These are phyloP conservation scores for Scopus umbretta DNA, from an alignment of 2,113 vertebrate genomes.

Conservation along the genomic window DNA sequence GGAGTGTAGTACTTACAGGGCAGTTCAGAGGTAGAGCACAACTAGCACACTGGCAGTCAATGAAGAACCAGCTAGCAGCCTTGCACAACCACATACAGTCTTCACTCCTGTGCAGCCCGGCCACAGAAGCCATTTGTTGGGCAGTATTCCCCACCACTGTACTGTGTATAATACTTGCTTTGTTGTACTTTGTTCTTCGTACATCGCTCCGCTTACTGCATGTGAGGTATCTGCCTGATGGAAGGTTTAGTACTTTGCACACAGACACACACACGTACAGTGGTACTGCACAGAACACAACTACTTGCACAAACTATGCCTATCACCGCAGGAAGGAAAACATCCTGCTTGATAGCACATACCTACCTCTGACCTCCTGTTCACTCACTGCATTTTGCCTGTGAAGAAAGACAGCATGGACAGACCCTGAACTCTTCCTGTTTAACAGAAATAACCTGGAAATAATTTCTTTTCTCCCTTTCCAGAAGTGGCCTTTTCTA, in stretches of 20 bases:
- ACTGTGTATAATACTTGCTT: background rate
- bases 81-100: background rate
- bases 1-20: background rate
- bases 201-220: background rate
- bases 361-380: background rate
- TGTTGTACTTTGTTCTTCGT: background rate
- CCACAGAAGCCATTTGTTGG: background rate
- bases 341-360: background rate
- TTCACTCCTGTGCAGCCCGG: background rate
- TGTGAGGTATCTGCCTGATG: background rate
- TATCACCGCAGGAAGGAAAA: background rate
- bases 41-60: background rate
- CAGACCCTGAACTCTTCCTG: background rate
- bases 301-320: fast-evolving
- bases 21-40: background rate
- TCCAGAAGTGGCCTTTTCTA: background rate
- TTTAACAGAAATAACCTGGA: background rate
- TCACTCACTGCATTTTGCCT: background rate
- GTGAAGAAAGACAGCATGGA: background rate
- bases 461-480: background rate
- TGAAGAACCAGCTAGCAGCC: background rate
- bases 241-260: background rate
- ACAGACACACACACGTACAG: background rate
- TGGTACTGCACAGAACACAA: background rate
- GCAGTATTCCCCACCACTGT: background rate